Conservation (phyloP, 2,113 vertebrate species). For the Lepisosteus oculatus region DNA sequence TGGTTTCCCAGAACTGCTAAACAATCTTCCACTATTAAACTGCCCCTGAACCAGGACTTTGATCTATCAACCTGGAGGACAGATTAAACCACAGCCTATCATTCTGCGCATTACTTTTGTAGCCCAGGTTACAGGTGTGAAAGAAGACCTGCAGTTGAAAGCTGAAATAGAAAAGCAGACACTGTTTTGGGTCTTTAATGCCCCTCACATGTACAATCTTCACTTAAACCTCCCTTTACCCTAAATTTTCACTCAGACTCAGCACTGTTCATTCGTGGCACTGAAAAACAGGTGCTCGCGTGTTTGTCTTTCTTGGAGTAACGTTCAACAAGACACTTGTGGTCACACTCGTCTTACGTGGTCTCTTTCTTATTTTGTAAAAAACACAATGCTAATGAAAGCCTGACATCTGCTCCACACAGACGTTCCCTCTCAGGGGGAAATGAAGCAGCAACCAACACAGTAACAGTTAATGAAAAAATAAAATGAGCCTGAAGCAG, state of each 20-base stretch:
- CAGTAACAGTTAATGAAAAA: constrained; percentile 11
- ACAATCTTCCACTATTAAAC: too few species aligned
- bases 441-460: constrained; percentile 1
- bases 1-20: too few species aligned
- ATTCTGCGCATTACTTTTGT: too few species aligned
- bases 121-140: too few species aligned
- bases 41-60: too few species aligned
- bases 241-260: constrained; percentile 1
- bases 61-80: too few species aligned
- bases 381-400: constrained; percentile 62
- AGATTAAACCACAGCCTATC: too few species aligned
- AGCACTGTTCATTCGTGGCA: constrained; percentile 36
- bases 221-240: not conserved
- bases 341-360: constrained; percentile 64
- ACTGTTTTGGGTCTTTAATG: too few species aligned
- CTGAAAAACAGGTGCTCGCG: constrained; percentile 60
- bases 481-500: constrained; percentile 1
- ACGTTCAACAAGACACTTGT: constrained; percentile 63
- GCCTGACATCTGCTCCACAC: constrained; percentile 60
- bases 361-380: constrained; percentile 45
- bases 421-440: constrained; percentile 12
- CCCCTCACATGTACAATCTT: too few species aligned
- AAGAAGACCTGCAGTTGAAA: too few species aligned
- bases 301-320: constrained; percentile 61
- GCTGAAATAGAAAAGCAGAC: too few species aligned